Conservation (phyloP, 2,888 invertebrate genomes). For the Acleris sparsana region DNA sequence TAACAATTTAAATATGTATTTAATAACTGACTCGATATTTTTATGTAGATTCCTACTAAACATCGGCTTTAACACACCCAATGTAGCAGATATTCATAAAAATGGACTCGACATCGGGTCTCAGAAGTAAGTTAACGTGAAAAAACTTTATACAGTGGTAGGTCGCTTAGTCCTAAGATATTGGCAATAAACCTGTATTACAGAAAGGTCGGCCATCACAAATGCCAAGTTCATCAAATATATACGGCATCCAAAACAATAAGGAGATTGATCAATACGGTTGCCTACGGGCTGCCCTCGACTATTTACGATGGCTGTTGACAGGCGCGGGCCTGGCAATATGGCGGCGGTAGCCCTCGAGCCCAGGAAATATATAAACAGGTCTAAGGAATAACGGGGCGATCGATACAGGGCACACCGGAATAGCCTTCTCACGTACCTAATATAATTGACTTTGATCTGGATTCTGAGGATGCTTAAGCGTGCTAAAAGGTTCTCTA, state of each 20-base stretch:
- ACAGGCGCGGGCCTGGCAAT: slow-evolving; percentile 51
- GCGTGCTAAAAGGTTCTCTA: neutral
- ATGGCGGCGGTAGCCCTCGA: slow-evolving; percentile 45
- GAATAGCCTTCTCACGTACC: slow-evolving; percentile 16
- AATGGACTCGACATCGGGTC: no score
- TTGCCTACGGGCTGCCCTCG: slow-evolving; percentile 43
- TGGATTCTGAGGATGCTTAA: neutral
- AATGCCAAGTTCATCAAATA: slow-evolving; percentile 48
- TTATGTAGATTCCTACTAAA: no score
- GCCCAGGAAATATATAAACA: slow-evolving; percentile 53
- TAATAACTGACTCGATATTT: no score
- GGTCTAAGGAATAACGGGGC: slow-evolving; percentile 58
- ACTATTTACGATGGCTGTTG: slow-evolving; percentile 44
- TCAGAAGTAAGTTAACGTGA: no score
- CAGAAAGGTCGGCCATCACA: slow-evolving; percentile 43
- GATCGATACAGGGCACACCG: slow-evolving; percentile 66
- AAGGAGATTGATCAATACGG: slow-evolving; percentile 63
- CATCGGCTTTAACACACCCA: no score
- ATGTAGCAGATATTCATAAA: no score
- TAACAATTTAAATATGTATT: no score
- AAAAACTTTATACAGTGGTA: no score
- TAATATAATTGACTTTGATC: neutral
- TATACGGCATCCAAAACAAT: slow-evolving; percentile 47
- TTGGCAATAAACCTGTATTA: slow-evolving; percentile 30
- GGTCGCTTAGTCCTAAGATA: no score